A percentile compares a stretch with the other conserved stretches of the same genome.
Evolutionary conservation across 2,113 vertebrate species (phyloP).

Genomic region (Sterrhoptilus dennistouni): DNA sequence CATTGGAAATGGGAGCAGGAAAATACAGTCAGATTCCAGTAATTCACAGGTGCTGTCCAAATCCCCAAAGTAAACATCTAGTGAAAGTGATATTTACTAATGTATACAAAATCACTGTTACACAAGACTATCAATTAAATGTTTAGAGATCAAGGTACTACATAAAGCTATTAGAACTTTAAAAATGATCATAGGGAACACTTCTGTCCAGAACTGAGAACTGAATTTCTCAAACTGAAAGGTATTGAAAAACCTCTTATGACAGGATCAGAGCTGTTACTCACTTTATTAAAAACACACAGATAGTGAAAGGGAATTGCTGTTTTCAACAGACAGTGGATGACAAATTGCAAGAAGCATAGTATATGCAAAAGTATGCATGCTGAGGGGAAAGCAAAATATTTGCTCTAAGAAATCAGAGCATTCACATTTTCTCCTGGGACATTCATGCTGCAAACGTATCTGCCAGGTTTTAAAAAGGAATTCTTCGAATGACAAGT

Average conservation of each 20-base stretch:
- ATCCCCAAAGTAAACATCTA: constrained; percentile 79
- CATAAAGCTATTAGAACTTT: constrained; percentile 68
- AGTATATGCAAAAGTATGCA: constrained; percentile 78
- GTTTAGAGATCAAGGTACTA: constrained; percentile 64
- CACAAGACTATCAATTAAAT: constrained; percentile 77
- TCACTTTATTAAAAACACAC: constrained; percentile 64
- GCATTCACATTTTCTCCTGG: constrained; percentile 44
- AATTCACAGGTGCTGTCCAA: constrained; percentile 78
- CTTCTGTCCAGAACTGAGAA: constrained; percentile 57
- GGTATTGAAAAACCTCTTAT: constrained; percentile 62
- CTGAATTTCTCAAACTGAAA: constrained; percentile 61
- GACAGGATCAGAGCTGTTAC: constrained; percentile 77
- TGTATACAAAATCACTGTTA: constrained; percentile 76
- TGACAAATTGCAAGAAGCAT: constrained; percentile 65
- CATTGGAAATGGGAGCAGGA: constrained; percentile 71
- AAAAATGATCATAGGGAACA: constrained; percentile 47
- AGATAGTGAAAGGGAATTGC: constrained; percentile 39
- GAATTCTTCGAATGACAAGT: constrained; percentile 20
- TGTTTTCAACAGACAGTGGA: constrained; percentile 68
- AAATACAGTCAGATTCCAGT: constrained; percentile 68
- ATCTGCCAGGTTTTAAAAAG: constrained; percentile 64
- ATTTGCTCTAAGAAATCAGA: constrained; percentile 62
- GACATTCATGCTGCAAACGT: constrained; percentile 46
- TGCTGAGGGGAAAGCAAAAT: constrained; percentile 69
- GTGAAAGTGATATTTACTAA: constrained; percentile 79